Conservation (phyloP, 2,113 vertebrate genomes). For the Tautogolabrus adspersus region DNA sequence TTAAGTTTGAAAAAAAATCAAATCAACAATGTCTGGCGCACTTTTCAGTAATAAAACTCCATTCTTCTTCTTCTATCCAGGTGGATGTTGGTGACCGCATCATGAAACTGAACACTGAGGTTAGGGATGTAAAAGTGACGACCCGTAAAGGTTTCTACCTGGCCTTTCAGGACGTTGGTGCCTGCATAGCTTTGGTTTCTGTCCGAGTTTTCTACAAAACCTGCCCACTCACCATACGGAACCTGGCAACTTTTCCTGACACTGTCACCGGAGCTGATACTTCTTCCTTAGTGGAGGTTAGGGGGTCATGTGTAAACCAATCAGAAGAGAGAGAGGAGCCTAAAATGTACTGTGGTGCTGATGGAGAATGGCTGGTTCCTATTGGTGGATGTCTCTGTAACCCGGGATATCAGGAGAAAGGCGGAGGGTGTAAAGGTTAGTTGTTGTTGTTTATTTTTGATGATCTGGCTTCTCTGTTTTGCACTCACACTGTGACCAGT, state of each 20-base stretch:
- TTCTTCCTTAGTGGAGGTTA: conserved; percentile 96
- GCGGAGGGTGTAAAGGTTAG: conserved; percentile 94
- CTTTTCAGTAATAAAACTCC: conserved; percentile 22
- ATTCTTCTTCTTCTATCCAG: conserved; percentile 32
- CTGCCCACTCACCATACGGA: conserved; percentile 93
- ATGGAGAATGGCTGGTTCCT: conserved; percentile 98
- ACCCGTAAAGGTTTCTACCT: conserved; percentile 96
- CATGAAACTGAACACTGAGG: conserved; percentile 98
- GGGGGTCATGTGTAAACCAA: conserved; percentile 98
- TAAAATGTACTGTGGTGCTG: conserved; percentile 99
- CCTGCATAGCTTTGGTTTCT: conserved; percentile 96
- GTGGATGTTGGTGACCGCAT: conserved; percentile 98
- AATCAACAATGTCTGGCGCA: conserved; percentile 36
- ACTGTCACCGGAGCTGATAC: conserved; percentile 94
- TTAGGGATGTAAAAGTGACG: conserved; percentile 93
- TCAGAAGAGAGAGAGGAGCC: conserved; percentile 97
- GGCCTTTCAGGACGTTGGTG: conserved; percentile 98
- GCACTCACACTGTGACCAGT: too few relatives aligned
- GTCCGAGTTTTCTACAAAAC: conserved; percentile 98
- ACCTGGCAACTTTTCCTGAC: conserved; percentile 97
- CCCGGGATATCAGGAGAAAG: conserved; percentile 91
- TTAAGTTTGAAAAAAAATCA: conserved; percentile 37
- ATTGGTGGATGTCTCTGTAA: conserved; percentile 97
- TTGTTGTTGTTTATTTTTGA: not conserved
- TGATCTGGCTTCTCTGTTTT: not conserved